Base-by-base conservation (phyloP, 1,140 invertebrate species). In the Chymomyza costata region DNA sequence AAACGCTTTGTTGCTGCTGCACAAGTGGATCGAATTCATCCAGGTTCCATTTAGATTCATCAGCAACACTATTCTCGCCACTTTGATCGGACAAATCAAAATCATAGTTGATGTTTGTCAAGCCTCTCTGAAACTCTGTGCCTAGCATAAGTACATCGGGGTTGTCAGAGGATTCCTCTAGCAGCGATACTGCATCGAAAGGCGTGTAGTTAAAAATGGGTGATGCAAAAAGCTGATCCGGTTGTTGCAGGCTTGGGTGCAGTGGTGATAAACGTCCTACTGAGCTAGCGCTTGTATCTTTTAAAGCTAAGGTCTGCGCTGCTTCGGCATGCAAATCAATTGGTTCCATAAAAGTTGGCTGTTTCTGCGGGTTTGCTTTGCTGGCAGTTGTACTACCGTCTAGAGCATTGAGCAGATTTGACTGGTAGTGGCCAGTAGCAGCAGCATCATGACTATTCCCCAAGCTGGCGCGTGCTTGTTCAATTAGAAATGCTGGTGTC, bases 91-190 rank as follows among this genome's bases (percentile, higher is more conserved):
- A 92, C 38, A 91, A 85, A 71, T 92, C 91, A 35, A 92, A 92
- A 56, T 92, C 92, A 65, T 92, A 92, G 83, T 91, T 92, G 14
- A 92, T 89, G 66, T 90, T 90, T n/a, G 89, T 90, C 8, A 92
- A 68, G 1, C 89, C 90, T 1, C 88, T 87, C 1, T 86, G 84
- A 28, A 88, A 70, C 17, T 88, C 71, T 0, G 76, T 37, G n/a
- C 62, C 76, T 71, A 78, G 3, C 76, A 85, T 87, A 46, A 87
- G 86, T 18, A 91, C 89, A 60, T 92, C 90, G 1, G 88, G 88
- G 3, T 89, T 90, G 21, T 87, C 83, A 2, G 65, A 43, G 0
- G 65, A 53, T 35, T 90, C 88, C 44, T 90, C 86, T 34, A 84
- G 15, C 7, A 89, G 74, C 0, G 88, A 89, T 17, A 87, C 82